phyloP scores from a whole-genome alignment of 2,113 vertebrate genomes.

The Tenrec ecaudatus region DNA sequence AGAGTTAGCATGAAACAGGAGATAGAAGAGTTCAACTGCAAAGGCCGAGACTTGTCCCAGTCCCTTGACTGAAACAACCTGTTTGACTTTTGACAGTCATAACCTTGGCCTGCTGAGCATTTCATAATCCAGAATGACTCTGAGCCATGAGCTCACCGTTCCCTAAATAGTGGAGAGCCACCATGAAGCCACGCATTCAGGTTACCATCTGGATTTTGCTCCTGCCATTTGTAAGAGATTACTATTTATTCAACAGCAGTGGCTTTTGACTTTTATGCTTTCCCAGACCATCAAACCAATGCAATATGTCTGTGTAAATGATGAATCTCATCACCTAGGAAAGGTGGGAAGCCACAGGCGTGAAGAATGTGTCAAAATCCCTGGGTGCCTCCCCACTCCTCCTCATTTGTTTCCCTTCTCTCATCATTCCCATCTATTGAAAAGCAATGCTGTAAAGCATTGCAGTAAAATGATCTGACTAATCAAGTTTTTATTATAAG shows the following conservation, averaged over 20 bases:
- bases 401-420: background rate
- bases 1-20: slow-evolving; percentile 59
- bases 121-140: slow-evolving; percentile 71
- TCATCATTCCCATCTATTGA: too few species aligned
- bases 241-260: slow-evolving; percentile 33
- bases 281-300: background rate
- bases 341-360: background rate
- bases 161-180: slow-evolving; percentile 69
- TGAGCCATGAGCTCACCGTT: slow-evolving; percentile 70
- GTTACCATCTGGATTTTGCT: slow-evolving; percentile 52
- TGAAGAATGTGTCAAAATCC: background rate
- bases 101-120: slow-evolving; percentile 56
- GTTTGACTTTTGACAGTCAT: slow-evolving; percentile 53
- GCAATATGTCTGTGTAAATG: slow-evolving; percentile 13
- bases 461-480: background rate
- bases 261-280: slow-evolving; percentile 10
- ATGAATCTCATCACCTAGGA: background rate
- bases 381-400: background rate
- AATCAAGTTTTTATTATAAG: background rate
- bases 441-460: background rate
- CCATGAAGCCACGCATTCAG: slow-evolving; percentile 50
- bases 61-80: slow-evolving; percentile 50
- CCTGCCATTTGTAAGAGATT: slow-evolving; percentile 10
- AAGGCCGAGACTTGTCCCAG: slow-evolving; percentile 48
- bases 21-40: slow-evolving; percentile 57